Base-by-base conservation (phyloP, 2,797 vertebrate genomes). In the Aselliscus stoliczkanus region DNA sequence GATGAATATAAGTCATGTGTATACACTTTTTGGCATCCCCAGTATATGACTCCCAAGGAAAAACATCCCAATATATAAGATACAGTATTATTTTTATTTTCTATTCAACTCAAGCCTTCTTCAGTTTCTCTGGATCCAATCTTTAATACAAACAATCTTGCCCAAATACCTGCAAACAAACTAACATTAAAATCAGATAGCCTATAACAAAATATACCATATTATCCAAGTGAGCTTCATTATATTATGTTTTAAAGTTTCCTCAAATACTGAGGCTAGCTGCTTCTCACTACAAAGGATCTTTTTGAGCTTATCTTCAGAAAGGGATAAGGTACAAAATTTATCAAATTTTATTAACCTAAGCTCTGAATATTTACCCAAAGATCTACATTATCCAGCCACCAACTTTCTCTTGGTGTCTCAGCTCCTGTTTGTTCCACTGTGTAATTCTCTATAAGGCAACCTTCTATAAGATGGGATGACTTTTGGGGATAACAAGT, bases 51-150 rank as follows among this genome's bases (percentile, higher is more conserved):
- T 90, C 77, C 14, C 31, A 83, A 69, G 34, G n/a, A 72, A 90
- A 50, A 65, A 84, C 31, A 76, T 56, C 11, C 20, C 21, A 73
- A 69, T 76, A 93, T 73, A 56, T 62, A 95, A 88, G 76, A 25
- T 87, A n/a, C 27, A 95, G 12, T 65, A 75, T 73, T 82, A 83
- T 70, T 95, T 94, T 94, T 89, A 91, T 75, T 93, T 97, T 93
- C 39, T 82, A 77, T 93, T 94, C 25, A 92, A 77, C 90, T 94
- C 54, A 69, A 77, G 73, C 52, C 50, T 85, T 88, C 39, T 87
- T 86, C 23, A 70, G 52, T 96, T 76, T 96, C 79, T 90, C 85
- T 79, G 52, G 54, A 79, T 67, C 39, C 42, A 80, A 69, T 39
- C 34, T 91, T 82, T 80, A 88, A 87, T 88, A 85, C 86, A 96